Percentiles rank a stretch among this genome's conserved stretches.
These are phyloP conservation scores for Entomobrya proxima DNA, from an alignment of 2,888 invertebrate species.

Conservation along the genomic window DNA sequence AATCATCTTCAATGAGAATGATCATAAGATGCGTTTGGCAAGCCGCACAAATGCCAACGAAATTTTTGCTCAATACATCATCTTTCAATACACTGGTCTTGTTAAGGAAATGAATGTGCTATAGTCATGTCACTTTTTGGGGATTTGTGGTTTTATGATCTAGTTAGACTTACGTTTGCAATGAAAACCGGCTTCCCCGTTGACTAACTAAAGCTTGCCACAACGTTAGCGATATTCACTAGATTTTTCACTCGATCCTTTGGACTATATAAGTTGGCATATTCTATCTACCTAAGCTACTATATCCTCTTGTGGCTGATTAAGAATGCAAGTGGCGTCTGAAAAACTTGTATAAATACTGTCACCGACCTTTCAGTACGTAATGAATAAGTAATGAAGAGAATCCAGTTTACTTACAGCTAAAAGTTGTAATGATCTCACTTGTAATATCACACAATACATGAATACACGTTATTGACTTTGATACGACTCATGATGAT, in stretches of 20 bases:
- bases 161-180: not conserved
- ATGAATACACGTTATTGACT: too few relatives aligned
- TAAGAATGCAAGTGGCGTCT: not conserved
- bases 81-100: not conserved
- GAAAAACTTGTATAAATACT: not conserved
- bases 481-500: too few relatives aligned
- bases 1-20: constrained; percentile 27
- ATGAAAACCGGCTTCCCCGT: constrained; percentile 19
- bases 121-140: not conserved
- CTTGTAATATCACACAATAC: too few relatives aligned
- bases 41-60: too few relatives aligned
- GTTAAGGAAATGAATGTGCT: not conserved
- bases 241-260: constrained; percentile 16
- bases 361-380: constrained; percentile 33
- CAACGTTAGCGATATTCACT: constrained; percentile 26
- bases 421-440: constrained; percentile 24
- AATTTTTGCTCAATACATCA: not conserved
- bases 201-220: constrained; percentile 11
- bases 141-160: not conserved
- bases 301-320: not conserved
- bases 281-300: too few relatives aligned
- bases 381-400: constrained; percentile 50
- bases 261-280: not conserved
- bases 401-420: not conserved
- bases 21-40: not conserved